Base-by-base conservation (phyloP, 2,797 vertebrate species). In the Acropternis orthonyx region DNA sequence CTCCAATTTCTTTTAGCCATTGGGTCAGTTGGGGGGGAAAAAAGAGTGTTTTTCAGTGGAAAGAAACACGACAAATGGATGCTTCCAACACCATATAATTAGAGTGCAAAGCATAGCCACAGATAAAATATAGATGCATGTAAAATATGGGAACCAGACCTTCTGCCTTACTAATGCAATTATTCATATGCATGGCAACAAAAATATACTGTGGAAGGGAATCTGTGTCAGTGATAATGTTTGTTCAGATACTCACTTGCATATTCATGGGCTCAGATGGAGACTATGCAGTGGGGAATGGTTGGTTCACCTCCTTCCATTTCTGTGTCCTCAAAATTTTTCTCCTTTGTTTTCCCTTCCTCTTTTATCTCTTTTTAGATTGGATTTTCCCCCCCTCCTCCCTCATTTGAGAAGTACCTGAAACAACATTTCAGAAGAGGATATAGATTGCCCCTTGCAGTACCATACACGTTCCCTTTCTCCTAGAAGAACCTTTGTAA, bases 161-260 rank as follows among this genome's bases (percentile, higher is more conserved):
- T 95, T 92, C 92, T 93, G 94, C 80, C 71, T 95, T 90, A 78
- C 88, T 95, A 94, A 95, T 85, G 90, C 77, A 92, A 95, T 96
- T 95, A 90, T 94, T 96, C 88, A 95, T 92, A 93, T 6, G 16
- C 94, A 90, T 88, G 92, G 90, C 90, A 90, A 95, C 90, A 93
- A 66, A 93, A 94, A 92, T 79, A 94, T 52, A 77, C 80, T 94
- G 92, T 65, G 56, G 83, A 96, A 93, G 80, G 52, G 80, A 96
- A 95, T 88, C 74, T 94, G 88, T 95, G 92, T 96, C 93, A 95
- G 59, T 79, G 93, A 67, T 85, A 95, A 93, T 92, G 71, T 95
- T 95, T 92, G 80, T 80, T 87, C 74, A 92, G 73, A 95, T 92
- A 95, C 49, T 89, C 80, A 85, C 77, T 94, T 92, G 67, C 71